Evolutionary conservation across 2,888 invertebrate species (phyloP), one percentile per base, ranked within the genome.

Genomic region (Megastigmus dorsalis): DNA sequence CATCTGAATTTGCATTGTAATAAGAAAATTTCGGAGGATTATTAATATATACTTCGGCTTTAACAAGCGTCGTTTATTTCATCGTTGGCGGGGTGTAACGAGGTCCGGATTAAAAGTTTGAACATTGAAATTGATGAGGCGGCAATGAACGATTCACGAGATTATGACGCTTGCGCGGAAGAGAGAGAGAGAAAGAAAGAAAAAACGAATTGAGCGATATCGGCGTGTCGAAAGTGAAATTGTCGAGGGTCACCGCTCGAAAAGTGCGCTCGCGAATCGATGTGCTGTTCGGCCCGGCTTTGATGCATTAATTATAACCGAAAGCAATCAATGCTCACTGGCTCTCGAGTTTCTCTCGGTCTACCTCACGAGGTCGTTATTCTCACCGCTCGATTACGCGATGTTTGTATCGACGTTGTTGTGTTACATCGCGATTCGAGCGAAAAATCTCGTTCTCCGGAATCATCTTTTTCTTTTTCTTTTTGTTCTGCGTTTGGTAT

Each of bases 251-350:
- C n/a, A n/a, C n/a, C n/a, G n/a, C n/a, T n/a, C n/a, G n/a, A n/a
- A 41, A 20, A 59, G 26, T 26, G 41, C 41, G 41, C 1, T n/a
- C 13, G 30, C 23, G 57, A 18, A 36, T 57, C 57, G 41, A 59
- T 59, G 41, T 38, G n/a, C 6, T 38, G 15, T 41, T 13, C 1
- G 20, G 3, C 18, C 38, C 9, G 18, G 10, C 28, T 23, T 59
- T 59, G 28, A 59, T 59, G 26, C 41, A 28, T 43, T 59, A 59
- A 59, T 59, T 59, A 59, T n/a, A 15, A 13, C 7, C n/a, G n/a
- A n/a, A 43, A 59, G 59, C 41, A 41, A 59, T 59, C 59, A 26
- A 59, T 41, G 41, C 28, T 41, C 28, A n/a, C n/a, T 15, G n/a
- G n/a, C n/a, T n/a, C n/a, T n/a, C n/a, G n/a, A n/a, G n/a, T n/a